Evolutionary conservation across 1,140 invertebrate genomes (phyloP).

Genomic region (Teleopsis dalmanni): DNA sequence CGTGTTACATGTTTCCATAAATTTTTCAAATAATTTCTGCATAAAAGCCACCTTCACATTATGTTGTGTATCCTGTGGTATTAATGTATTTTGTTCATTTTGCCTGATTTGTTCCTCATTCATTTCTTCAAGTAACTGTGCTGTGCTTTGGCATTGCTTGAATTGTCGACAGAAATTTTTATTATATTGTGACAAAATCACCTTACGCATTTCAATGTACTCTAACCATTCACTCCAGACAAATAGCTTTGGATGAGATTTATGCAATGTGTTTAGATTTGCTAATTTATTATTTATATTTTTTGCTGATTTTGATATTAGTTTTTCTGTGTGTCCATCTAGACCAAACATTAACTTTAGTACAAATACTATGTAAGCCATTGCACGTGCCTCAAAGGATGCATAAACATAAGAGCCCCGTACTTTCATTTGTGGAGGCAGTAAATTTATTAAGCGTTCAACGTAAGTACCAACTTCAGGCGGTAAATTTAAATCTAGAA

Average conservation of each 20-base stretch:
- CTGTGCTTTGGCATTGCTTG: constrained; percentile 11
- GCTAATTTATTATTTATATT: constrained; percentile 41
- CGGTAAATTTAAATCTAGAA: constrained; percentile 51
- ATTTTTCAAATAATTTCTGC: constrained; percentile 19
- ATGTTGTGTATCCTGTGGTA: constrained; percentile 12
- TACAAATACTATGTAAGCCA: constrained; percentile 55
- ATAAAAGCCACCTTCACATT: constrained; percentile 14
- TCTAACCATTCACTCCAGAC: constrained; percentile 56
- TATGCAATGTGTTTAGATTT: background rate
- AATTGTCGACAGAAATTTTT: constrained; percentile 46
- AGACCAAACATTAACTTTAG: constrained; percentile 57
- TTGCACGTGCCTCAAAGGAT: constrained; percentile 55
- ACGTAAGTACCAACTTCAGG: constrained; percentile 30
- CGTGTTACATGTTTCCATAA: constrained; percentile 6
- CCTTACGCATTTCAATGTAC: constrained; percentile 53
- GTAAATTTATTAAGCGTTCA: constrained; percentile 36
- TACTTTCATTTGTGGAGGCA: constrained; percentile 42
- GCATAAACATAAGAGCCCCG: constrained; percentile 30
- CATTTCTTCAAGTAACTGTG: constrained; percentile 21
- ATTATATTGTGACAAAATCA: constrained; percentile 48
- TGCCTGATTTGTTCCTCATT: constrained; percentile 20
- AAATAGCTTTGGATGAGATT: constrained; percentile 47
- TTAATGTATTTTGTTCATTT: constrained; percentile 19
- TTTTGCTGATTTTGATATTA: constrained; percentile 49
- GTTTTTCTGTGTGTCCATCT: constrained; percentile 55